Percentiles rank a stretch among this genome's conserved stretches.
Conservation (phyloP, 2,113 vertebrate genomes). For the Felis chaus region DNA sequence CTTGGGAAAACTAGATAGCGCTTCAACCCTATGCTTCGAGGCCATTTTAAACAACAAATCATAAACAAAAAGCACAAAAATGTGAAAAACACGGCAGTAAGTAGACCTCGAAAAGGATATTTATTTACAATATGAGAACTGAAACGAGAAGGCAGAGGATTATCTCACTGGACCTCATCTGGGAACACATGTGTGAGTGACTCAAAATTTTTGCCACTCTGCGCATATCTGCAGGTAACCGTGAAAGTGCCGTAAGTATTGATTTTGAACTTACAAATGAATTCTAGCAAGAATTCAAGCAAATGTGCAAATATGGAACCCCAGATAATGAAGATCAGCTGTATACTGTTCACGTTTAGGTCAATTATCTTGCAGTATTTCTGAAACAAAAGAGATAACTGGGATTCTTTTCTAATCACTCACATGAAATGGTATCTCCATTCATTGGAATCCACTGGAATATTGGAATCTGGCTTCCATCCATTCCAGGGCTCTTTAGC, state of each 20-base stretch:
- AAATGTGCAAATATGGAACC: neutral
- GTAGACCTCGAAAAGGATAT: neutral
- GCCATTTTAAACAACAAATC: neutral
- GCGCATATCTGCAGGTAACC: neutral
- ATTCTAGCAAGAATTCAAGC: neutral
- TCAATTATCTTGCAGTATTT: neutral
- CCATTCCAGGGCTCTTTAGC: neutral
- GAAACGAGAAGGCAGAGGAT: neutral
- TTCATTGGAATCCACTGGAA: neutral
- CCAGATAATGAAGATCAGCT: neutral
- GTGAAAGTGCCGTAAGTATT: neutral
- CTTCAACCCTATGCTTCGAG: neutral
- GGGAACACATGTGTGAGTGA: neutral
- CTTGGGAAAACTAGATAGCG: neutral
- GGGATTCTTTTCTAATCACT: neutral
- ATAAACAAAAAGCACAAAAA: neutral
- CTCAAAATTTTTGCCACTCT: neutral
- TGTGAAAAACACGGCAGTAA: neutral
- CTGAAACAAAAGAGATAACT: neutral
- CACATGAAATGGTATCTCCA: neutral
- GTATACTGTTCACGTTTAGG: neutral
- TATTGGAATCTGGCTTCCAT: neutral
- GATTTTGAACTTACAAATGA: neutral
- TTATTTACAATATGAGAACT: neutral
- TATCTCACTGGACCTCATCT: neutral